Evolutionary conservation across 1,140 invertebrate species (phyloP).

Genomic region (Brachionus plicatilis): DNA sequence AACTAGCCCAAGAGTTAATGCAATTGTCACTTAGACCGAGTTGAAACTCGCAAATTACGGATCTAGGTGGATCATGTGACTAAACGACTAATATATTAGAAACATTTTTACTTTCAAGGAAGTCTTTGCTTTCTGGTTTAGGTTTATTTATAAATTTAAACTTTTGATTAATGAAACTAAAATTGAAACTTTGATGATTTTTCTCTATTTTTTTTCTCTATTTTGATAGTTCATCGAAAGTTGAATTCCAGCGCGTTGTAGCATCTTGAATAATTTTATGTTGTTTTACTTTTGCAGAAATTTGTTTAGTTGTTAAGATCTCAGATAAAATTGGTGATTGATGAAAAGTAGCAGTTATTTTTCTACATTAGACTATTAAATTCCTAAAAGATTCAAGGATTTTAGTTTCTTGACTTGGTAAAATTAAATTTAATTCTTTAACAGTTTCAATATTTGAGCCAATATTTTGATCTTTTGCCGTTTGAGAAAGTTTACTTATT

Average conservation of each 20-base stretch:
- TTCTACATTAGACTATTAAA: background rate
- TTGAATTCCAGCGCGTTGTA: background rate
- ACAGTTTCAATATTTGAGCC: background rate
- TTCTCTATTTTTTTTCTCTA: too few relatives aligned
- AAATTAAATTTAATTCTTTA: background rate
- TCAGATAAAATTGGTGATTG: background rate
- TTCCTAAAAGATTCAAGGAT: background rate
- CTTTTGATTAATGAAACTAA: too few relatives aligned
- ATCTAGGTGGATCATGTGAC: too few relatives aligned
- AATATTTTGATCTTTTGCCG: background rate
- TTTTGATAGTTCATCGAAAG: too few relatives aligned
- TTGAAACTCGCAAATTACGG: too few relatives aligned
- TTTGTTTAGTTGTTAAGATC: background rate
- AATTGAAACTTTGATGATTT: too few relatives aligned
- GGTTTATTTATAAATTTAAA: too few relatives aligned
- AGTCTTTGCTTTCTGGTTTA: too few relatives aligned
- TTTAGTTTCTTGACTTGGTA: background rate
- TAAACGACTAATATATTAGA: too few relatives aligned
- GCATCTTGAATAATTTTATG: background rate
- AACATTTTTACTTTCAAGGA: too few relatives aligned
- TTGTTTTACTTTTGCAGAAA: background rate
- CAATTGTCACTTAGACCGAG: too few relatives aligned
- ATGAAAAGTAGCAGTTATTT: background rate
- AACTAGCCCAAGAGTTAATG: too few relatives aligned
- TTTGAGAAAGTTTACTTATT: background rate